These are phyloP conservation scores for Furnarius figulus DNA, from an alignment of 2,113 vertebrate genomes.

Conservation along the genomic window DNA sequence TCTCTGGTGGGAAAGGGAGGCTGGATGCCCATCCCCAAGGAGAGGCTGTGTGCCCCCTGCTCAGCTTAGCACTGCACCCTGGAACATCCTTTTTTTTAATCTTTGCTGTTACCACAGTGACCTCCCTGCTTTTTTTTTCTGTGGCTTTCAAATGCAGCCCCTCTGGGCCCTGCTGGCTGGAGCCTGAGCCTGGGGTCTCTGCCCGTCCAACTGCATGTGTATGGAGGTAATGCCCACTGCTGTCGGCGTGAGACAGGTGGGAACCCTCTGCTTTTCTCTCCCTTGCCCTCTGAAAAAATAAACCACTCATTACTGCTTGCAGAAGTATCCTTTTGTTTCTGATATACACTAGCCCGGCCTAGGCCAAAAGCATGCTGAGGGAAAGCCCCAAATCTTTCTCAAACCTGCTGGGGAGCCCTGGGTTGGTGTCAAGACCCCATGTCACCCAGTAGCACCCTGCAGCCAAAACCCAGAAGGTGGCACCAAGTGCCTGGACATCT, in stretches of 20 bases:
- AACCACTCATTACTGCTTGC: background rate
- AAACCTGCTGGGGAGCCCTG: background rate
- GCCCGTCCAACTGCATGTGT: background rate
- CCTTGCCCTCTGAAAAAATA: conserved; percentile 1
- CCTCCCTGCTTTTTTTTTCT: background rate
- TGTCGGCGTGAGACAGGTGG: background rate
- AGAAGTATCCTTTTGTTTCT: background rate
- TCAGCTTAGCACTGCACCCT: background rate
- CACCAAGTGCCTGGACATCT: background rate
- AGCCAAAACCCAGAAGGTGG: background rate
- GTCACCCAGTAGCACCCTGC: background rate
- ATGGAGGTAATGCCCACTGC: background rate
- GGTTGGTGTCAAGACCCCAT: background rate
- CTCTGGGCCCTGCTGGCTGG: background rate
- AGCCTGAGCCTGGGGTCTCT: background rate
- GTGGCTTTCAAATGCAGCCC: background rate
- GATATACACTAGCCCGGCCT: background rate
- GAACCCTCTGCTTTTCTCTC: background rate
- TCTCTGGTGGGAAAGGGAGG: background rate
- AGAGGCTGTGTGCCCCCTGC: background rate
- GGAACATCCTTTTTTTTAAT: background rate
- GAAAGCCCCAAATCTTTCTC: background rate
- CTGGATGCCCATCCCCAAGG: background rate
- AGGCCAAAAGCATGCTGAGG: background rate
- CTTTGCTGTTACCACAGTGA: background rate